These are phyloP conservation scores for Ptilonorhynchus violaceus DNA, from an alignment of 2,113 vertebrate genomes.

Conservation along the genomic window DNA sequence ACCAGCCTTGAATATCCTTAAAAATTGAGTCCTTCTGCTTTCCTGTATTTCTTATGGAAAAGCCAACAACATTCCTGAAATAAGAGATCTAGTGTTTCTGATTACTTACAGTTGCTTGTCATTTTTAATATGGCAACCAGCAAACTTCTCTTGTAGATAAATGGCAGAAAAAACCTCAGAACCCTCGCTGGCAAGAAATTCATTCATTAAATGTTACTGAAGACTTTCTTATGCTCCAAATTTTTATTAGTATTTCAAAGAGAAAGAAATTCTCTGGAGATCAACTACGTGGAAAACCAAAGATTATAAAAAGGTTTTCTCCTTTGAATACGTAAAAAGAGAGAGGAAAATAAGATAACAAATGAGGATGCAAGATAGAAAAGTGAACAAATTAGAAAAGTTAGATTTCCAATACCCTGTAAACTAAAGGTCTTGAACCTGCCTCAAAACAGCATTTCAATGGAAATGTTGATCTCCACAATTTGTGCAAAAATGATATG, in stretches of 20 bases:
- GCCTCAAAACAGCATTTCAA: background rate
- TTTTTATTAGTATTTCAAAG: background rate
- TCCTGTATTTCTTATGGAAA: background rate
- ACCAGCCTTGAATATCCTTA: background rate
- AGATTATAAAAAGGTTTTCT: background rate
- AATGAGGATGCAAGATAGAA: background rate
- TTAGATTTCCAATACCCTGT: background rate
- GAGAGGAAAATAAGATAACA: background rate
- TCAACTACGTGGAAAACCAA: background rate
- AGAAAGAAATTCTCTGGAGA: background rate
- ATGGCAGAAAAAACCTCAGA: background rate
- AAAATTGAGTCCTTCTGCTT: background rate
- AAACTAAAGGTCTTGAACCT: background rate
- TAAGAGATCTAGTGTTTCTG: background rate
- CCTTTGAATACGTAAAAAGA: background rate
- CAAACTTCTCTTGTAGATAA: background rate
- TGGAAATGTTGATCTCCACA: background rate
- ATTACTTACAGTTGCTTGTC: conserved; percentile 18
- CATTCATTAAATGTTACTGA: conserved; percentile 11
- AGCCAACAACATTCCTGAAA: background rate
- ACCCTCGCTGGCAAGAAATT: background rate
- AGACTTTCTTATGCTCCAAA: background rate
- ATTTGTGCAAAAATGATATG: background rate
- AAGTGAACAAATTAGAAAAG: background rate
- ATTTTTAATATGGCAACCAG: background rate